These are phyloP conservation scores for Trematocara marginatum DNA, from an alignment of 2,113 vertebrate genomes.

Conservation along the genomic window DNA sequence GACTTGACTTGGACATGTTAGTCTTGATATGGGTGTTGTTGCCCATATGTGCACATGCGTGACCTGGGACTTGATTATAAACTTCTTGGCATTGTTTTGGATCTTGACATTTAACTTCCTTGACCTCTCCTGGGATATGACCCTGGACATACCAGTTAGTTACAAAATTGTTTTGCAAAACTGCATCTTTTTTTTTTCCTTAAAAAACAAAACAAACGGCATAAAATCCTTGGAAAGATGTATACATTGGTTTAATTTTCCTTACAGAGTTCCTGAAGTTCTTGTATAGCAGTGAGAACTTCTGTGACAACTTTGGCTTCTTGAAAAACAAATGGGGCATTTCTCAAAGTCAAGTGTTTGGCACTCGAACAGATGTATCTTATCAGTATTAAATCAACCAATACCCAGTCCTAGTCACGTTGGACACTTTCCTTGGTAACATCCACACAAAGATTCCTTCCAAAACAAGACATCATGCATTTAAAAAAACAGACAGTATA, in stretches of 20 bases:
- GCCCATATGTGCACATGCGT: neutral
- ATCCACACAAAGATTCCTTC: conserved; percentile 1
- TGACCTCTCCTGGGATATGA: neutral
- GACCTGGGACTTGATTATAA: neutral
- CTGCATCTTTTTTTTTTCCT: neutral
- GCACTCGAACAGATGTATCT: neutral
- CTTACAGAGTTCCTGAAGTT: neutral
- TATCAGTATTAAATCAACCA: neutral
- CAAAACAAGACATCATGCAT: neutral
- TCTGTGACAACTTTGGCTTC: neutral
- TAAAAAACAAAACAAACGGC: neutral
- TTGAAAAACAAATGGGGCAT: neutral
- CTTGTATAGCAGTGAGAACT: neutral
- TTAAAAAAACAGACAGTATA: neutral
- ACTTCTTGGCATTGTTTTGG: neutral
- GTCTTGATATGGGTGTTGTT: neutral
- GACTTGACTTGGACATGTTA: neutral
- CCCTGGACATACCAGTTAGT: neutral
- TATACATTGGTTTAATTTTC: neutral
- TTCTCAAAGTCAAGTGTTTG: neutral
- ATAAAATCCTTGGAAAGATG: neutral
- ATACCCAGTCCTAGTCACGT: conserved; percentile 1
- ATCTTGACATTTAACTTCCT: neutral
- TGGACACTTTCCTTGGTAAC: neutral
- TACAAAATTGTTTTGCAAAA: neutral